Conservation (phyloP, 2,888 invertebrate genomes). For the Urechis unicinctus region DNA sequence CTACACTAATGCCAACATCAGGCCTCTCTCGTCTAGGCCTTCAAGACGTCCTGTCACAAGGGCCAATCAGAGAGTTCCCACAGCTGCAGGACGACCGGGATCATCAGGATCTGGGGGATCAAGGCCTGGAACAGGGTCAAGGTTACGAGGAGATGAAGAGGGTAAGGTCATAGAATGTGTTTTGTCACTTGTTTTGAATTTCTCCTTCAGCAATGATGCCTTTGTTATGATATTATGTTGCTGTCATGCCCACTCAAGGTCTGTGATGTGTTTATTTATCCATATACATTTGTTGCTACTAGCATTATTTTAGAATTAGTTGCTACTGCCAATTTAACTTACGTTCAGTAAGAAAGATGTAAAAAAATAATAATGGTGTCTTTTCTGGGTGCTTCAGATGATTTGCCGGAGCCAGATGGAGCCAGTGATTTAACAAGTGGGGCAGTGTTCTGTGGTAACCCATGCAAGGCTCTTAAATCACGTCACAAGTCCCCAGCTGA, state of each 20-base stretch:
- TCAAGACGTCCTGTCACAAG: slow-evolving; percentile 1
- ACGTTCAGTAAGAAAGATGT: too few relatives aligned
- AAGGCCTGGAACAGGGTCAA: background rate
- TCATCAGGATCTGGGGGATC: background rate
- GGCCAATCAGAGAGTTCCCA: background rate
- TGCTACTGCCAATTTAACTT: background rate
- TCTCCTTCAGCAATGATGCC: too few relatives aligned
- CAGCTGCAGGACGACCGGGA: background rate
- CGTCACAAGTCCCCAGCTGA: slow-evolving; percentile 17
- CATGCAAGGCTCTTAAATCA: slow-evolving; percentile 44
- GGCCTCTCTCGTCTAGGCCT: slow-evolving; percentile 2
- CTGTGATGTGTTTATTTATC: background rate
- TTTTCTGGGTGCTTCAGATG: too few relatives aligned
- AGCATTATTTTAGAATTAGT: background rate
- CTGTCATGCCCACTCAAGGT: background rate
- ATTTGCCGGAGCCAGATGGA: slow-evolving; percentile 30
- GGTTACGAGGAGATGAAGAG: too few relatives aligned
- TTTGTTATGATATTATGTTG: too few relatives aligned
- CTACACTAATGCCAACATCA: slow-evolving; percentile 3
- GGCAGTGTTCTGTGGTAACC: slow-evolving; percentile 47
- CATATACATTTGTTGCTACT: background rate
- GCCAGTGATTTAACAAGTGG: slow-evolving; percentile 44
- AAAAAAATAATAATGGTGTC: too few relatives aligned
- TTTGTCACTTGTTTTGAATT: too few relatives aligned
- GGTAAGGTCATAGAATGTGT: too few relatives aligned